Evolutionary conservation across 2,888 invertebrate genomes (phyloP), one percentile per base, ranked within the genome.

Genomic region (Mimumesa dahlbomi): DNA sequence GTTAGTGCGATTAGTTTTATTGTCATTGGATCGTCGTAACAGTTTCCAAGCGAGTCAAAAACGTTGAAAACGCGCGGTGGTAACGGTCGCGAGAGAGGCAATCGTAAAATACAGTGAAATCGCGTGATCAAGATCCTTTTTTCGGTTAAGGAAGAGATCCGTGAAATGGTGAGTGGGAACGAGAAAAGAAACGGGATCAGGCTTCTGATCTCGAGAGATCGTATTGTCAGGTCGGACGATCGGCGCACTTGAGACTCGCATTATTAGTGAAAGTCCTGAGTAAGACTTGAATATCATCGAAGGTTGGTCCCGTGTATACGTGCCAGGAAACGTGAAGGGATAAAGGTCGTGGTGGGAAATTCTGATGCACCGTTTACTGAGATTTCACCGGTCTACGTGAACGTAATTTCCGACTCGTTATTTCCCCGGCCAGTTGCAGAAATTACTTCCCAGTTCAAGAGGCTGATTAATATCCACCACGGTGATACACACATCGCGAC

Each of bases 261-360:
- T 67, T 71, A 75, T 77, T 73, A 77, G 78, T 77, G 78, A 78
- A 78, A 77, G 78, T 77, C 62, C 36, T 22, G 61, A 16, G 50
- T 22, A 14, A 21, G 40, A 22, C 40, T 59, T 18, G 48, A 64
- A 62, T 50, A 45, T 61, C 42, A 31, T 14, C 49, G 45, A 48
- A 59, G 59, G 50, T 63, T 66, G 11, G 18, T 58, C 22, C 25
- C 43, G 48, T 14, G 9, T 13, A 18, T 38, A 36, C 29, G 25
- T 52, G 40, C 49, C 34, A 40, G 31, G 52, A 56, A 49, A 54
- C 34, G 38, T 54, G 34, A 34, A 19, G 48, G 48, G 38, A 45
- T 43, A 31, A 42, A 42, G 16, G 18, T 42, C 40, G 16, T 3
- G 40, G 19, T 2, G 18, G n/a, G 19, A 19, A 42, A 1, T 5